Conservation (phyloP, 37 sponge, comb jelly and placozoan genomes). For the Spongilla lacustris region DNA sequence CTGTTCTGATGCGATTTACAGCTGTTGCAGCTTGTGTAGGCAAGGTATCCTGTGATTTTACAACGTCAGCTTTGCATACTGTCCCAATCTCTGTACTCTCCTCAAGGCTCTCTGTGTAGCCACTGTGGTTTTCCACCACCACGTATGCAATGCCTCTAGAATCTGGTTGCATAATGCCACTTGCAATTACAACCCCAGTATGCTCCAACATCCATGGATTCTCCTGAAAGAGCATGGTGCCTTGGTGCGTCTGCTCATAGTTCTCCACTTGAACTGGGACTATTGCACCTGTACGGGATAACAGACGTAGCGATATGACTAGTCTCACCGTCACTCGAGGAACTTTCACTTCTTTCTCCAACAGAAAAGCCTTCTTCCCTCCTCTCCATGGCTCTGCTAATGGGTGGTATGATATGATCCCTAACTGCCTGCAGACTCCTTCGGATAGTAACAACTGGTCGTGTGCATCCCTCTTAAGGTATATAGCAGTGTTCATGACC, state of each 20-base stretch:
- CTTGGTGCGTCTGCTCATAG: not conserved
- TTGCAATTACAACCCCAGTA: slow-evolving; percentile 6
- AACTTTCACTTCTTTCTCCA: not conserved
- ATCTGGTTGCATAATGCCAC: not conserved
- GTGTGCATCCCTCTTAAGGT: slow-evolving; percentile 59
- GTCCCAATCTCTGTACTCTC: slow-evolving; percentile 17
- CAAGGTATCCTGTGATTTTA: not conserved
- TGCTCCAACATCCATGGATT: not conserved
- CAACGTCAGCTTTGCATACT: slow-evolving; percentile 2
- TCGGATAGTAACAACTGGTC: slow-evolving; percentile 49
- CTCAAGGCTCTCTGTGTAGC: slow-evolving; percentile 3
- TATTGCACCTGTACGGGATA: not conserved
- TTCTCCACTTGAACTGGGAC: slow-evolving; percentile 3
- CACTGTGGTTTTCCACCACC: slow-evolving; percentile 9
- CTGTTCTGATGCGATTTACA: too few species aligned
- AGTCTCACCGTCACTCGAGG: slow-evolving; percentile 8
- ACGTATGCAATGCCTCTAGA: slow-evolving; percentile 2
- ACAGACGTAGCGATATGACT: slow-evolving; percentile 4
- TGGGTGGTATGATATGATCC: slow-evolving; percentile 47
- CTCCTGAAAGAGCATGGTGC: not conserved
- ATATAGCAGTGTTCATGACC: slow-evolving; percentile 25
- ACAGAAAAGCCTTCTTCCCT: not conserved
- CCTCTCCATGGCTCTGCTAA: slow-evolving; percentile 23
- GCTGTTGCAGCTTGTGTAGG: too few species aligned
- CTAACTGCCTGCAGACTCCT: slow-evolving; percentile 61